phyloP scores from a whole-genome alignment of 2,888 invertebrate species.

The Sylvicola cinctus region DNA sequence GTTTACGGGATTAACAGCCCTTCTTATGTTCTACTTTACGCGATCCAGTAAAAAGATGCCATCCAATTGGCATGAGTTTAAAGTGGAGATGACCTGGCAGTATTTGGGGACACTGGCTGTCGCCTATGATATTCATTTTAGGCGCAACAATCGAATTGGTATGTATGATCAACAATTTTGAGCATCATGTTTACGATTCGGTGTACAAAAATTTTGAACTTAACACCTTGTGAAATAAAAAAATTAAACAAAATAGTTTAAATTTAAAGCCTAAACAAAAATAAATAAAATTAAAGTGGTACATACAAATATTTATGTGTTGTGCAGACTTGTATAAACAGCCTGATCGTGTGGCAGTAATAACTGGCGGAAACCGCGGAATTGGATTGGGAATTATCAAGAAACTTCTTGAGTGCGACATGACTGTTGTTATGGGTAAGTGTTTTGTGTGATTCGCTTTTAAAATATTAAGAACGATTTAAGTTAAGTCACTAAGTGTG shows the following conservation, averaged over 20 bases:
- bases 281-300: no score
- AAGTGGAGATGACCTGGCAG: constrained; percentile 21
- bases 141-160: constrained; percentile 20
- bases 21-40: constrained; percentile 16
- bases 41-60: constrained; percentile 24
- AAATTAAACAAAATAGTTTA: no score
- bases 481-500: no score
- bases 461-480: no score
- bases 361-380: constrained; percentile 75
- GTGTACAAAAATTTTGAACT: no score
- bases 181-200: background rate
- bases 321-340: constrained; percentile 37
- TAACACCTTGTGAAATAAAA: no score
- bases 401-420: constrained; percentile 52
- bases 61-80: constrained; percentile 22
- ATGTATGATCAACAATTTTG: constrained; percentile 9
- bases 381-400: constrained; percentile 60
- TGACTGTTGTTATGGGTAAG: constrained; percentile 54
- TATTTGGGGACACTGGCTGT: constrained; percentile 18
- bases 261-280: no score
- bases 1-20: background rate
- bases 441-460: constrained; percentile 4
- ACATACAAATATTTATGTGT: no score
- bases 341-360: constrained; percentile 48
- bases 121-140: constrained; percentile 17